Base-by-base conservation (phyloP, 2,113 vertebrate species). In the Ondatra zibethicus region DNA sequence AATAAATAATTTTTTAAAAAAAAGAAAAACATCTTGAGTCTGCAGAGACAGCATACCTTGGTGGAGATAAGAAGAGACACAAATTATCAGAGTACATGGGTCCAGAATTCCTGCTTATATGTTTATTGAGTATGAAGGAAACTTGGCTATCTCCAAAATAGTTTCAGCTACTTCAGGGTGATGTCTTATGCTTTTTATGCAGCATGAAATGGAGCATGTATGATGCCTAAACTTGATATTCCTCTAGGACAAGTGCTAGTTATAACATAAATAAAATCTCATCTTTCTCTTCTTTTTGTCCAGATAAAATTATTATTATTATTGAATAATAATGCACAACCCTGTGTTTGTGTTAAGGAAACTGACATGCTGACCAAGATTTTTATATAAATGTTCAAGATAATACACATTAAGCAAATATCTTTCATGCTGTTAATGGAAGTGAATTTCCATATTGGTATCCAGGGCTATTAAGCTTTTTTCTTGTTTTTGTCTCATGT, bases 311-410 rank as follows among this genome's bases (percentile, higher is more conserved):
- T 87, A 72, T 72, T 92, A 88, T 82, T 95, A 50, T 47, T 88
- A 3, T 81, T 88, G 12, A 11, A 55, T 25, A 77, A 66, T 10
- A 89, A 55, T 85, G 16, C 1, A 86, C 5, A 3, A 58, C 2
- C 0, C 0, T 4, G 13, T 63, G 5, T 75, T 92, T 95, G 8
- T 96, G 76, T 91, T 33, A 42, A 92, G 45, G 55, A 94, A 92
- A 96, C 25, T 55, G 73, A 39, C 36, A 80, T n/a, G 6, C 82
- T 96, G 89, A 92, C 23, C 25, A 80, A 73, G 5, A 93, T 80
- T 97, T 97, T 93, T 65, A 88, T 91, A 76, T 92, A 84, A 92
- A 39, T 84, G 88, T 84, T 45, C 10, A 88, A 76, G 25, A 45
- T 93, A 17, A 65, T 89, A 61, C 0, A 76, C 61, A 47, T 70